These are phyloP conservation scores for Taeniopygia guttata DNA, from an alignment of 2,797 vertebrate genomes.

Conservation along the genomic window DNA sequence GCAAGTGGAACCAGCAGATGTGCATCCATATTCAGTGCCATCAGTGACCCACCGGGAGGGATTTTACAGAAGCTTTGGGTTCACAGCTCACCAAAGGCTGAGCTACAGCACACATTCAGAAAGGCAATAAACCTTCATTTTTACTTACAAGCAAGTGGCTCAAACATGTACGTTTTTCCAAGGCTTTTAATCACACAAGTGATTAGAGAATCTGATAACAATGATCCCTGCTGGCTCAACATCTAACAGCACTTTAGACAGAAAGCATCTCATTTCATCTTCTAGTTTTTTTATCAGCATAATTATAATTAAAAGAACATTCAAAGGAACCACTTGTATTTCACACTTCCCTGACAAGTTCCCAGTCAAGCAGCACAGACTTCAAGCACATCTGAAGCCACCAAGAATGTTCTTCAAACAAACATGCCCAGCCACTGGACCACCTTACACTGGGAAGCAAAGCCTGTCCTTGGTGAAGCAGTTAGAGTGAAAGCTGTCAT, in stretches of 20 bases:
- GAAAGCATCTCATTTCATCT: background rate
- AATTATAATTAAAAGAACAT: background rate
- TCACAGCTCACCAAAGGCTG: background rate
- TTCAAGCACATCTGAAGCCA: background rate
- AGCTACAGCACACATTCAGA: background rate
- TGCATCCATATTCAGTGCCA: background rate
- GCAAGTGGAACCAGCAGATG: background rate
- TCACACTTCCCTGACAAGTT: background rate
- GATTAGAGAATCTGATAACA: background rate
- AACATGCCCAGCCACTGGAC: background rate
- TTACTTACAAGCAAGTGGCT: background rate
- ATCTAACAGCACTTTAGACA: background rate
- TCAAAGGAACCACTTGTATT: background rate
- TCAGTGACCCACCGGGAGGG: background rate
- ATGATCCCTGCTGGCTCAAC: background rate
- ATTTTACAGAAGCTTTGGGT: background rate
- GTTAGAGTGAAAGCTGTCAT: background rate
- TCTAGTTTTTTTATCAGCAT: background rate
- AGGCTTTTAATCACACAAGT: constrained; percentile 8
- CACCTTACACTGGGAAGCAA: background rate
- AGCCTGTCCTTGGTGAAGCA: background rate
- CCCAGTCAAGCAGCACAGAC: background rate
- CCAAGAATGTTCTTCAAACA: background rate
- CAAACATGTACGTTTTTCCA: background rate
- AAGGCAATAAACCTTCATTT: background rate